Evolutionary conservation across 2,888 invertebrate species (phyloP).

Genomic region (Arctia plantaginis): DNA sequence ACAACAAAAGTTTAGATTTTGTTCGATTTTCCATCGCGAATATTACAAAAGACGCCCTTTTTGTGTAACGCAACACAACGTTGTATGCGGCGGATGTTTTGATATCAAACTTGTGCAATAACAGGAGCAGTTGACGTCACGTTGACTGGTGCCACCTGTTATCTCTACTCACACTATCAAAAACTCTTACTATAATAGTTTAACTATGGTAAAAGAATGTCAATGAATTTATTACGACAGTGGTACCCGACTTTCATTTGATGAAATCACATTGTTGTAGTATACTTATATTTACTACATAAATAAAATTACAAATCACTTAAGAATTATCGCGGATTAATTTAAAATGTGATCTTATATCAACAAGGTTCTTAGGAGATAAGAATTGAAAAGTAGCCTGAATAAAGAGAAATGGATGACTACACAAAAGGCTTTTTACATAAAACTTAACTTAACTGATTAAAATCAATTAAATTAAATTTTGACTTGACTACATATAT

Average conservation of each 20-base stretch:
- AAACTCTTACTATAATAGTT: conserved; percentile 18
- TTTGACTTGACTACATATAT: no score
- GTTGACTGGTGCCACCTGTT: conserved; percentile 42
- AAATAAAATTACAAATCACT: background rate
- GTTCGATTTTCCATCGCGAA: background rate
- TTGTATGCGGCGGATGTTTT: conserved; percentile 53
- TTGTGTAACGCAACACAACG: conserved; percentile 7
- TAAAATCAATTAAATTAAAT: no score
- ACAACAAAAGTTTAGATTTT: background rate
- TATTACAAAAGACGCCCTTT: conserved; percentile 12
- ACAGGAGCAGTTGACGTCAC: conserved; percentile 56
- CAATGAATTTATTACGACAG: background rate
- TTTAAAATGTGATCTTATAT: no score
- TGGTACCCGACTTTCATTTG: background rate
- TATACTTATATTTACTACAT: no score
- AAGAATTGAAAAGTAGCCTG: no score
- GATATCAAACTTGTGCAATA: conserved; percentile 77
- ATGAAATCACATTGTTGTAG: no score
- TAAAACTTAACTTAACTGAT: no score
- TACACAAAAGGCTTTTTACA: no score
- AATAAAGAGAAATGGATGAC: no score
- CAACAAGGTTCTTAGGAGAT: no score
- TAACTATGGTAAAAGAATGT: background rate
- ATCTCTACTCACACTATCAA: conserved; percentile 34
- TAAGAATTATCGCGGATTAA: background rate